Base-by-base conservation (phyloP, 2,113 vertebrate genomes). In the Edolisoma coerulescens region DNA sequence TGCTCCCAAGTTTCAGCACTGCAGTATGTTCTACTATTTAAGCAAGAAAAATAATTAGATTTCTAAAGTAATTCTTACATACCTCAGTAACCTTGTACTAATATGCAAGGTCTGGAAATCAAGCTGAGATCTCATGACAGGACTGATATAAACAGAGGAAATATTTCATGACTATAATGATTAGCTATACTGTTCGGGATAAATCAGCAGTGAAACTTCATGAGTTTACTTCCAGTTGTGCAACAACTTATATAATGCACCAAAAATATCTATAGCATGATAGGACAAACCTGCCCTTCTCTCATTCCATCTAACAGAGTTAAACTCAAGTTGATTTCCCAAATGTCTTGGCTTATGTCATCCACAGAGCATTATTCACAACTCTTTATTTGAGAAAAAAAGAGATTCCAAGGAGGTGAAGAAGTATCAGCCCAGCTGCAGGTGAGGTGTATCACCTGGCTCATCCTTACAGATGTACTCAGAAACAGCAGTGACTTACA, bases 21-120 rank as follows among this genome's bases (percentile, higher is more conserved):
- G 60, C n/a, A 56, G 52, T 28, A 28, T 37, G 16, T 63, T 87
- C 37, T 73, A 47, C 42, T 56, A 15, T 80, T 93, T 41, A 71
- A 84, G 56, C 42, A 81, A 54, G 32, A 89, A 82, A 93, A 96
- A 86, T 70, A 93, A 96, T 94, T 89, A 91, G 39, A 76, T 69
- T 92, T 92, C n/a, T 37, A 79, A 67, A 93, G 45, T 84, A 89
- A 77, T 90, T 92, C 82, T 50, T 82, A 59, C 21, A 70, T 84
- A 95, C 57, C 75, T 96, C 78, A 88, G 32, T 91, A 91, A 93
- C n/a, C 82, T 89, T 73, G 49, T 35, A 53, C 56, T 92, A 91
- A 95, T 76, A 83, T 82, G 45, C 64, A 94, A 91, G 54, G 71
- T 86, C 84, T 95, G 64, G 52, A 96, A 96, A 93, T 79, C 91